phyloP scores from a whole-genome alignment of 2,113 vertebrate genomes.

The Equus quagga region DNA sequence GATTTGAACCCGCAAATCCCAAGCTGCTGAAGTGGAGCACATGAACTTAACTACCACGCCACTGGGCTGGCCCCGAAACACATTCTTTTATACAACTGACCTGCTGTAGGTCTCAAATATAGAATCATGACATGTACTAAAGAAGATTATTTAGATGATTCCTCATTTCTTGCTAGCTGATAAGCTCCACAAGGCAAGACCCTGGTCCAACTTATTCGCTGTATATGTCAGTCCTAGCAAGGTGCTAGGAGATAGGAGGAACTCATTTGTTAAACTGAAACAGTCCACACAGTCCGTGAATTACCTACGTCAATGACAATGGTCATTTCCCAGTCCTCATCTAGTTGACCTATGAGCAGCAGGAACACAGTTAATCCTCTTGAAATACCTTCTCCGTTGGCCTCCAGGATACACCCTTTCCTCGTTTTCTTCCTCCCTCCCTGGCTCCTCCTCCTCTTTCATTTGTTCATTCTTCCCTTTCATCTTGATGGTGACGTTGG shows the following conservation, averaged over 20 bases:
- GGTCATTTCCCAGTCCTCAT: not conserved
- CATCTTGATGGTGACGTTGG: not conserved
- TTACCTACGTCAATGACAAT: rapidly evolving
- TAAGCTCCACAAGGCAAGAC: not conserved
- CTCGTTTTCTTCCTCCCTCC: not conserved
- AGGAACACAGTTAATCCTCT: no score
- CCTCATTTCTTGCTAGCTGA: not conserved
- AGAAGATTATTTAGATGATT: not conserved
- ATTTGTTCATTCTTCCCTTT: not conserved
- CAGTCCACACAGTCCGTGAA: not conserved
- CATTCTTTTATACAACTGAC: not conserved
- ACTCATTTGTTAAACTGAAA: not conserved
- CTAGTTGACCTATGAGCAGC: no score
- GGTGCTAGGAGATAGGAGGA: not conserved
- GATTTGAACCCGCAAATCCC: no score
- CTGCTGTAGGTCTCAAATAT: not conserved
- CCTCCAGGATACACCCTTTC: not conserved
- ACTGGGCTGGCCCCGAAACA: no score
- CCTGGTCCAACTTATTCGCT: not conserved
- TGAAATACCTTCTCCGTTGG: not conserved
- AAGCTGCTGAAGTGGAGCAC: no score
- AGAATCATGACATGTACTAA: not conserved
- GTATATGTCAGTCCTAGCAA: not conserved
- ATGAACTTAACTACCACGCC: no score
- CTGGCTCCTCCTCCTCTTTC: not conserved